Percentiles rank a stretch among this genome's conserved stretches.
These are phyloP conservation scores for Todus mexicanus DNA, from an alignment of 2,797 vertebrate genomes.

Conservation along the genomic window DNA sequence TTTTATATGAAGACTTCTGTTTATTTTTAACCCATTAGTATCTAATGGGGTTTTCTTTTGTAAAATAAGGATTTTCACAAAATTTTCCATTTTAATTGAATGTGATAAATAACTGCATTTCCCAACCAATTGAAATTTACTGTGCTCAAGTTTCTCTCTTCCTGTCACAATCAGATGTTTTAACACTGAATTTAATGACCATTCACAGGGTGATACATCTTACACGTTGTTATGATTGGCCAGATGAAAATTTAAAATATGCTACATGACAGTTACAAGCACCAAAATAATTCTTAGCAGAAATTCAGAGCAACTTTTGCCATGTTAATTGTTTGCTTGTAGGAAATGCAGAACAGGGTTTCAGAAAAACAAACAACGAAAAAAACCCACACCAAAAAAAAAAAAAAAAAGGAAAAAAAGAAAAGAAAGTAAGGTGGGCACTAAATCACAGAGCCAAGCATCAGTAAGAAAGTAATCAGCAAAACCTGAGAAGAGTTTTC, in stretches of 20 bases:
- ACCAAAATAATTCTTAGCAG: not conserved
- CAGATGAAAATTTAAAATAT: conserved; percentile 30
- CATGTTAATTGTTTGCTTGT: not conserved
- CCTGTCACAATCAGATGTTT: not conserved
- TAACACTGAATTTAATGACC: conserved; percentile 21
- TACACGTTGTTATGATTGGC: not conserved
- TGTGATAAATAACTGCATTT: not conserved
- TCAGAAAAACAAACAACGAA: accelerated
- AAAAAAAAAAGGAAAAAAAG: not conserved
- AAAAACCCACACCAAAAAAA: too few species aligned
- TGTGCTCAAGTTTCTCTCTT: not conserved
- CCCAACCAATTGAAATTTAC: not conserved
- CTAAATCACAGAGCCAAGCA: not conserved
- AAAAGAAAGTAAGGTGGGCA: not conserved
- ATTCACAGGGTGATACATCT: not conserved
- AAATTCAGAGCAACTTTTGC: not conserved
- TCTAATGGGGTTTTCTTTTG: not conserved
- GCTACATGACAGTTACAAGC: not conserved
- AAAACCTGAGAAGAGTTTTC: not conserved
- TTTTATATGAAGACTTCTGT: conserved; percentile 79
- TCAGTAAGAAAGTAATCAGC: not conserved
- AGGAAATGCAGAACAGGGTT: not conserved
- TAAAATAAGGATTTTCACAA: not conserved
- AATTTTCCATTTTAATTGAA: conserved; percentile 22
- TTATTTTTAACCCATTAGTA: conserved; percentile 84